phyloP scores from a whole-genome alignment of 2,888 invertebrate species.

The Oxytorus armatus region DNA sequence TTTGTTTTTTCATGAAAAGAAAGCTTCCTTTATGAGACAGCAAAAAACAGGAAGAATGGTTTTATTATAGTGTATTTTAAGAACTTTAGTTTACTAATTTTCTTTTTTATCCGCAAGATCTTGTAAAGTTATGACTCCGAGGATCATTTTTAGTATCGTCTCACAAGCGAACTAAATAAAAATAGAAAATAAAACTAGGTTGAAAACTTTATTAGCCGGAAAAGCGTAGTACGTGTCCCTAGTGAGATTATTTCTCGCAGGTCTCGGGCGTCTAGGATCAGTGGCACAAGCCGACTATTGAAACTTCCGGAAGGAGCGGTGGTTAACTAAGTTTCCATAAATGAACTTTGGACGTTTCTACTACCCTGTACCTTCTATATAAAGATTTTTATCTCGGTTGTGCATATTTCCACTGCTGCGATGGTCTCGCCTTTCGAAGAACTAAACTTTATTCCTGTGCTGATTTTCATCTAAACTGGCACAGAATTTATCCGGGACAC shows the following conservation, averaged over 20 bases:
- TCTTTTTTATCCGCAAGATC: conserved; percentile 37
- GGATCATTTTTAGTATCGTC: conserved; percentile 65
- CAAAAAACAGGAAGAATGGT: background rate
- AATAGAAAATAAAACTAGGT: conserved; percentile 79
- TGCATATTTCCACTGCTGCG: conserved; percentile 51
- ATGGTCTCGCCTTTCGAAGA: conserved; percentile 11
- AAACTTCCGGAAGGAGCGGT: conserved; percentile 75
- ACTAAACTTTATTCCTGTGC: conserved; percentile 54
- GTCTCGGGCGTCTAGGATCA: conserved; percentile 37
- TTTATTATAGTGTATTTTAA: conserved; percentile 3
- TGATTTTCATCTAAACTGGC: conserved; percentile 35
- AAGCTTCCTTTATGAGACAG: no score
- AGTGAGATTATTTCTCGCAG: conserved; percentile 76
- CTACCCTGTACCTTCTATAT: conserved; percentile 12
- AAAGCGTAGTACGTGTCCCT: conserved; percentile 73
- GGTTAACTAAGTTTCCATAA: conserved; percentile 78
- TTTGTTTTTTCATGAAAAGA: no score
- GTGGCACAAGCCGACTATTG: conserved; percentile 73
- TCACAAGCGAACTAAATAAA: conserved; percentile 74
- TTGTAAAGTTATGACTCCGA: conserved; percentile 21
- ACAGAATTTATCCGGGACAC: conserved; percentile 31
- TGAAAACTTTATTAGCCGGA: conserved; percentile 79
- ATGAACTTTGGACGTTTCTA: conserved; percentile 76
- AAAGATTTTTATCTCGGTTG: conserved; percentile 19
- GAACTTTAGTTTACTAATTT: conserved; percentile 31